Evolutionary conservation across 53 echinoderm and acorn worm species (phyloP).

Genomic region (Echinometra lucunter): DNA sequence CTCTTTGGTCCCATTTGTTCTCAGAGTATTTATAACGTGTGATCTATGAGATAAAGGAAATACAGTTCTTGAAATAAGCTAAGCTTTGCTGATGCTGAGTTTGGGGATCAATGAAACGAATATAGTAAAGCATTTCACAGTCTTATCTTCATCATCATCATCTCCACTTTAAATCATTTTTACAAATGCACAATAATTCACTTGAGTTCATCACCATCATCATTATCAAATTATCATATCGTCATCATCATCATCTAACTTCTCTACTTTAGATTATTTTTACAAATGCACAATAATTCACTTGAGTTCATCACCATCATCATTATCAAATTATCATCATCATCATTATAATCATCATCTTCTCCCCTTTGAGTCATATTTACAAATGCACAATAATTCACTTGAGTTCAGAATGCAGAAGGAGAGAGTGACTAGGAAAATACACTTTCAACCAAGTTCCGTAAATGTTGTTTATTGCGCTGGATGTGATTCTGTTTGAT

Average conservation of each 20-base stretch:
- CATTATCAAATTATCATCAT: neutral
- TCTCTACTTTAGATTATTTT: neutral
- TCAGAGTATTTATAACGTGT: neutral
- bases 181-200: too few relatives aligned
- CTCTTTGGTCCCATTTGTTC: conserved; percentile 2
- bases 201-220: too few relatives aligned
- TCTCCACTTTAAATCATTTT: too few relatives aligned
- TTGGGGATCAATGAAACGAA: too few relatives aligned
- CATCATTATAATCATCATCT: neutral
- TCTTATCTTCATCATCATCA: neutral
- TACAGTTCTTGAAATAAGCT: neutral
- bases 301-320: too few relatives aligned
- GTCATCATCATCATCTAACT: neutral
- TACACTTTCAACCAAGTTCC: neutral
- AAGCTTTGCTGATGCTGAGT: neutral
- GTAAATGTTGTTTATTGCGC: neutral
- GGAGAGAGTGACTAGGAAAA: too few relatives aligned
- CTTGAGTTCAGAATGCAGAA: too few relatives aligned
- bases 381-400: too few relatives aligned
- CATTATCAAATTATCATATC: too few relatives aligned
- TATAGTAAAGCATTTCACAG: too few relatives aligned
- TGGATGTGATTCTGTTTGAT: neutral
- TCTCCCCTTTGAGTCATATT: neutral
- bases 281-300: too few relatives aligned
- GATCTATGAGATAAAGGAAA: neutral